phyloP scores from a whole-genome alignment of 2,888 invertebrate genomes.

The Stenodema calcarata region DNA sequence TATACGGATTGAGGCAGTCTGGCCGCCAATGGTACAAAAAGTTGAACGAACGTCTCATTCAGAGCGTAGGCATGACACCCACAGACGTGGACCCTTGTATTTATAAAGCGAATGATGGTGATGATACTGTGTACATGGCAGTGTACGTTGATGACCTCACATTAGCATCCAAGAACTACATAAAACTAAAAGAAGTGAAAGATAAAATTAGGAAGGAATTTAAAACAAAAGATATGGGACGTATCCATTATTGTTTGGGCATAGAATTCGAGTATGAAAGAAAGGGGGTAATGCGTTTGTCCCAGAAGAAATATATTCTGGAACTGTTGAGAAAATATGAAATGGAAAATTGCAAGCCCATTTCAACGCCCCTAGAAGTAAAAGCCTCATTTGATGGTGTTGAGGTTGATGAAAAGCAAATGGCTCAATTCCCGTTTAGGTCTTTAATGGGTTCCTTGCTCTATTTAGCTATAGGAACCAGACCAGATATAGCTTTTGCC shows the following conservation, averaged over 20 bases:
- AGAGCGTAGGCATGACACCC: conserved; percentile 21
- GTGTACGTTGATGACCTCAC: conserved; percentile 56
- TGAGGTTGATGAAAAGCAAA: neutral
- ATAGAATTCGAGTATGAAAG: conserved; percentile 48
- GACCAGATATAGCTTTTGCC: conserved; percentile 25
- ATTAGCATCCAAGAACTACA: conserved; percentile 41
- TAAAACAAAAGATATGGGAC: conserved; percentile 54
- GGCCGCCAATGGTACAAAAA: conserved; percentile 48
- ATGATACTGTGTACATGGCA: conserved; percentile 44
- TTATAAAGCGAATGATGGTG: conserved; percentile 34
- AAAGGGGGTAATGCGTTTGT: conserved; percentile 35
- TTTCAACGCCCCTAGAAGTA: conserved; percentile 18
- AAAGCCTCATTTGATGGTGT: neutral
- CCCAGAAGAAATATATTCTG: conserved; percentile 48
- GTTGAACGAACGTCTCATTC: conserved; percentile 1
- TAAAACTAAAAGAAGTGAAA: conserved; percentile 49
- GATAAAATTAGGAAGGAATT: conserved; percentile 50
- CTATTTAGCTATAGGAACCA: neutral
- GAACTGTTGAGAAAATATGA: conserved; percentile 50
- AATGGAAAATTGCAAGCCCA: conserved; percentile 49
- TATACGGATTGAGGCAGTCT: conserved; percentile 55
- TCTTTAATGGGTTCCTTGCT: conserved; percentile 8
- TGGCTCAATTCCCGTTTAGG: neutral
- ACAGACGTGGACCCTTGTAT: conserved; percentile 47
- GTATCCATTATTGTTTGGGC: conserved; percentile 51